Evolutionary conservation across 2,113 vertebrate genomes (phyloP), one percentile per base, ranked within the genome.

Genomic region (Gulo gulo): DNA sequence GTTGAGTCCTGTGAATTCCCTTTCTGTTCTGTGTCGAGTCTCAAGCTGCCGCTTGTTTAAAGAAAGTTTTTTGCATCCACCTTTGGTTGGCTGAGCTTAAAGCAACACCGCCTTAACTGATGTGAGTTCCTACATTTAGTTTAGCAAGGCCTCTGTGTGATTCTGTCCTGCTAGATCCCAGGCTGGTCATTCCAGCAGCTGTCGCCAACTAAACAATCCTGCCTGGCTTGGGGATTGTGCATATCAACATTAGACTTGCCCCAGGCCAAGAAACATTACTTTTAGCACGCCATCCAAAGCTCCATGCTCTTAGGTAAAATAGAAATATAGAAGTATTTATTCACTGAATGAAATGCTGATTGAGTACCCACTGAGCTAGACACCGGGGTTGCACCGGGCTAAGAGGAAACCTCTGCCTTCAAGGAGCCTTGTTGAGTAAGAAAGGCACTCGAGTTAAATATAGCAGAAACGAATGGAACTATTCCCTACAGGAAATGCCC

Each of bases 11-110:
- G 10, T 82, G 92, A 79, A 86, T 85, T 94, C 94, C 83, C 42
- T 93, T 91, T 93, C 92, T 89, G 95, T 55, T 79, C 90, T 55
- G 45, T 61, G 88, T 85, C 73, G n/a, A 61, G 71, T 47, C 50
- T 78, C 81, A 67, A 42, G 90, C 42, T 39, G 86, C 89, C n/a
- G 73, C 73, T 83, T 73, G 47, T 92, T 94, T 91, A 86, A 52
- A 92, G 86, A 87, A 96, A 92, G 89, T 80, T 80, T 88, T 98
- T 88, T 90, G 96, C 95, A 90, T 90, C 63, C 81, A 87, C 76
- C 95, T 94, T 88, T 93, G 92, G 94, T 96, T 89, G 83, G 69
- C 94, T 96, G 97, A 50, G 96, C 90, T 94, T 86, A 93, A 89
- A 98, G 94, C 87, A 88, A 80, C 74, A 94, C 34, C 63, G 87